Conservation (phyloP, 92 coral and sea anemone species). For the Phenganax marumi region DNA sequence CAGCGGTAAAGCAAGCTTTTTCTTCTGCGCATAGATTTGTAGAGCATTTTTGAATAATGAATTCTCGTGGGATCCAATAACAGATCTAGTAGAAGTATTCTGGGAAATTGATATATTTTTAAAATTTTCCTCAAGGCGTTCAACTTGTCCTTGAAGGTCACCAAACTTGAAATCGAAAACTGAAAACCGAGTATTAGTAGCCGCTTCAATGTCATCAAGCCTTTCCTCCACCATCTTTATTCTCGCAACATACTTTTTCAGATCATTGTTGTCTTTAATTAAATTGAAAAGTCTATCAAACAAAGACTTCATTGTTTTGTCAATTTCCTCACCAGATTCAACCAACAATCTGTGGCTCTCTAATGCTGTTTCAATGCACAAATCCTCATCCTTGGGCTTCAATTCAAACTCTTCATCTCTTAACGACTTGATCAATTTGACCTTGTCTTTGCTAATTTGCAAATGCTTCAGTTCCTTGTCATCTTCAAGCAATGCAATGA, state of each 20-base stretch:
- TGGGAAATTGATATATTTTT: not conserved
- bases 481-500: slow-evolving; percentile 37
- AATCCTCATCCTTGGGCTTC: not conserved
- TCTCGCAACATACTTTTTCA: slow-evolving; percentile 14
- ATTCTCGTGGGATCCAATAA: not conserved
- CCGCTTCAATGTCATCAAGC: not conserved
- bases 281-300: not conserved
- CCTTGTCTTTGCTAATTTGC: slow-evolving; percentile 21
- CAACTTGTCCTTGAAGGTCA: slow-evolving; percentile 25
- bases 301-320: not conserved
- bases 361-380: slow-evolving; percentile 2
- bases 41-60: slow-evolving; percentile 15
- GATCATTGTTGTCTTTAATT: slow-evolving; percentile 21
- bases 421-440: slow-evolving; percentile 13
- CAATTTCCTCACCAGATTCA: slow-evolving; percentile 31
- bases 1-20: slow-evolving; percentile 14
- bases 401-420: slow-evolving; percentile 34
- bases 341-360: not conserved
- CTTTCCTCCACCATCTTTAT: not conserved
- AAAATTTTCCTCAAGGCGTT: not conserved
- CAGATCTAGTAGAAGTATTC: not conserved
- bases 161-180: not conserved
- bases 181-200: not conserved
- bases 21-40: slow-evolving; percentile 25
- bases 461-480: slow-evolving; percentile 16